Evolutionary conservation across 2,888 invertebrate species (phyloP).

Genomic region (Pammene aurita): DNA sequence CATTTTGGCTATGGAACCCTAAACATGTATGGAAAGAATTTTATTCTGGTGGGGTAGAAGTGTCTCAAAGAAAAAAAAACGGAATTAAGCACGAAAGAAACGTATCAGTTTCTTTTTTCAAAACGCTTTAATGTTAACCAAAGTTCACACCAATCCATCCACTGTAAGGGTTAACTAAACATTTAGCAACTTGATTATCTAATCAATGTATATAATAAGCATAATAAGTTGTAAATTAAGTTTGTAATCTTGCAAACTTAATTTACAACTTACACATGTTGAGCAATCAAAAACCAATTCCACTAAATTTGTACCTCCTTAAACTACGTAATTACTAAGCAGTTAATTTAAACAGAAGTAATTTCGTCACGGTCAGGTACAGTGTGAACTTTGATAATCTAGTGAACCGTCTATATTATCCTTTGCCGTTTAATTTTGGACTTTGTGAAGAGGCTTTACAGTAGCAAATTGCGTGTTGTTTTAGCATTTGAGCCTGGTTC

Average conservation of each 20-base stretch:
- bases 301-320: not conserved
- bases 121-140: too few relatives aligned
- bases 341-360: constrained; percentile 11
- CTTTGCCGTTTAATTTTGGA: not conserved
- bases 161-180: too few relatives aligned
- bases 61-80: too few relatives aligned
- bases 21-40: too few relatives aligned
- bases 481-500: not conserved
- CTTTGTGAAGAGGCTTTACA: not conserved
- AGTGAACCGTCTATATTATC: not conserved
- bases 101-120: too few relatives aligned
- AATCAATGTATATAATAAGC: not conserved
- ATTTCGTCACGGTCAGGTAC: not conserved
- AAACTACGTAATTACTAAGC: not conserved
- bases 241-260: too few relatives aligned
- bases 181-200: not conserved
- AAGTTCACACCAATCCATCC: too few relatives aligned
- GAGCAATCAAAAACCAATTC: not conserved
- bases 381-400: constrained; percentile 18
- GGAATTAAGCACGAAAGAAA: too few relatives aligned
- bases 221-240: too few relatives aligned
- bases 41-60: too few relatives aligned
- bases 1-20: too few relatives aligned
- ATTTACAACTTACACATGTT: too few relatives aligned
- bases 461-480: not conserved